Evolutionary conservation across 2,797 vertebrate genomes (phyloP).

Genomic region (Bufotes viridis): DNA sequence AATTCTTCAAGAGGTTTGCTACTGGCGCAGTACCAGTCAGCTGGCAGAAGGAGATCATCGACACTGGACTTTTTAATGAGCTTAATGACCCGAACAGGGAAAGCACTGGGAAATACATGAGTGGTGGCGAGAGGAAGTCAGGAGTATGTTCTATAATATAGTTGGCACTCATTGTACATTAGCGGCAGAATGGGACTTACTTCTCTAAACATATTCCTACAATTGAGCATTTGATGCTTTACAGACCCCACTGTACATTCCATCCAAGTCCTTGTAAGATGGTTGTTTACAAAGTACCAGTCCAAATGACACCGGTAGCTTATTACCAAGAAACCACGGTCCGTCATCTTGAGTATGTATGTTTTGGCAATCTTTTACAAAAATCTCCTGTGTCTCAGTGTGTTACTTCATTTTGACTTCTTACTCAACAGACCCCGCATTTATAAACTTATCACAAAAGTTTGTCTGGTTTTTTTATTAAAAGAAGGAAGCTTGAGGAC

Average conservation of each 20-base stretch:
- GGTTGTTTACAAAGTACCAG: conserved; percentile 8
- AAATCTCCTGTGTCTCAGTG: conserved; percentile 9
- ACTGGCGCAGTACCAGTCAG: conserved; percentile 85
- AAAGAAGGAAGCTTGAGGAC: conserved; percentile 2
- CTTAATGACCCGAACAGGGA: conserved; percentile 87
- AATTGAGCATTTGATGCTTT: neutral
- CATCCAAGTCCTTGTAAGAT: neutral
- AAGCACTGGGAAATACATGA: conserved; percentile 68
- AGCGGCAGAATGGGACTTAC: conserved; percentile 19
- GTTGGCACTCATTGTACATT: conserved; percentile 58
- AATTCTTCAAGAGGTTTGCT: conserved; percentile 89
- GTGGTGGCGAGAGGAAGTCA: conserved; percentile 79
- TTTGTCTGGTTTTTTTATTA: conserved; percentile 23
- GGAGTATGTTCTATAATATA: conserved; percentile 88
- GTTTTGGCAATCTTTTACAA: conserved; percentile 7
- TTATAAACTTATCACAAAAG: conserved; percentile 19
- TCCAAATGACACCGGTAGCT: conserved; percentile 3
- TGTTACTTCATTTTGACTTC: conserved; percentile 31
- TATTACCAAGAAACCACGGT: conserved; percentile 2
- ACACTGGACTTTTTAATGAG: conserved; percentile 89
- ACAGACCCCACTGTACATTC: neutral
- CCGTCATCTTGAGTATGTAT: conserved; percentile 2
- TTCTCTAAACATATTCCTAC: neutral
- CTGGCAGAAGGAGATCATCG: conserved; percentile 92
- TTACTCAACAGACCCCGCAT: conserved; percentile 6